Conservation (phyloP, 92 coral and sea anemone genomes). For the Epizoanthus fatuus region DNA sequence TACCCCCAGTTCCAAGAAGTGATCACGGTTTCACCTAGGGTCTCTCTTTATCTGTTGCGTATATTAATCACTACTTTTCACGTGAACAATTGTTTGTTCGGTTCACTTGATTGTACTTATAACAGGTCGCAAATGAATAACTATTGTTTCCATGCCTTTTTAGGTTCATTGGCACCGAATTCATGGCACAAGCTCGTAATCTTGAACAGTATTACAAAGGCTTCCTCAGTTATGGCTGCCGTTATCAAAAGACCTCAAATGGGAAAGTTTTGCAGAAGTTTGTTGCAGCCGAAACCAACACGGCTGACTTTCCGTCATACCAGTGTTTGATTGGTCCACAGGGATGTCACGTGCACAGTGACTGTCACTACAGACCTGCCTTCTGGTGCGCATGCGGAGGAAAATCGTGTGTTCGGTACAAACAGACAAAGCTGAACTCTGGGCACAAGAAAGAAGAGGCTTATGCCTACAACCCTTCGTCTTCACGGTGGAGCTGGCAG, state of each 20-base stretch:
- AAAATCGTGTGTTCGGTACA: slow-evolving; percentile 13
- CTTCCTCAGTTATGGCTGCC: too few species aligned
- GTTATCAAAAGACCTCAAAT: too few species aligned
- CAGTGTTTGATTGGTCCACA: slow-evolving; percentile 46
- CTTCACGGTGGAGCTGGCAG: slow-evolving; percentile 13
- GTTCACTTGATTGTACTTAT: not conserved
- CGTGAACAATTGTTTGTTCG: too few species aligned
- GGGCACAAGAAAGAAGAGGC: slow-evolving; percentile 3
- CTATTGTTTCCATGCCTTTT: not conserved
- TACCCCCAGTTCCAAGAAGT: too few species aligned
- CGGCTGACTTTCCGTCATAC: slow-evolving; percentile 42
- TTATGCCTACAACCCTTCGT: not conserved
- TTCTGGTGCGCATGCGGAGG: slow-evolving; percentile 48
- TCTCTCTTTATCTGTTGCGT: too few species aligned
- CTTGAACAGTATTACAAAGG: too few species aligned
- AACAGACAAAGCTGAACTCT: not conserved
- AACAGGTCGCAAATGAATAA: slow-evolving; percentile 24
- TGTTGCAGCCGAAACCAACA: slow-evolving; percentile 5
- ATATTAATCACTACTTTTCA: too few species aligned
- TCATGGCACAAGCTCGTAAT: too few species aligned
- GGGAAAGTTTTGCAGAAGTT: too few species aligned
- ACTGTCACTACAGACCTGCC: slow-evolving; percentile 44
- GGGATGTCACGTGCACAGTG: slow-evolving; percentile 61
- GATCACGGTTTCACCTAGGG: too few species aligned
- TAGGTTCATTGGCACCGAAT: slow-evolving; percentile 34